These are phyloP conservation scores for Leptopilina drosophilae DNA, from an alignment of 2,888 invertebrate genomes.

Conservation along the genomic window DNA sequence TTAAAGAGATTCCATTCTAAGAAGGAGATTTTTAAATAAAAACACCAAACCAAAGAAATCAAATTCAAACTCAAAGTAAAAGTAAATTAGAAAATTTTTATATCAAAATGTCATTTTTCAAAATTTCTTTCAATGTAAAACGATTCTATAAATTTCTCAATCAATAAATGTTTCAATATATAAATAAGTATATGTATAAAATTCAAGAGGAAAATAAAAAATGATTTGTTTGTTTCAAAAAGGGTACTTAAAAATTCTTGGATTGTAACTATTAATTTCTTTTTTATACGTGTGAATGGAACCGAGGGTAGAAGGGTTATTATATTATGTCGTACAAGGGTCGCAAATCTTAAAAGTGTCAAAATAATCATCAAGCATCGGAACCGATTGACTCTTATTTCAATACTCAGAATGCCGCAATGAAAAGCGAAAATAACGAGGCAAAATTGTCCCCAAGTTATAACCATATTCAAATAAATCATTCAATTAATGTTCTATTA, in stretches of 20 bases:
- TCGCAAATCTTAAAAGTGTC: slow-evolving; percentile 41
- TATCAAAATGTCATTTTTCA: too few relatives aligned
- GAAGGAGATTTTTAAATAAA: slow-evolving; percentile 24
- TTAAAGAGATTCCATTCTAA: slow-evolving; percentile 9
- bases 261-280: background rate
- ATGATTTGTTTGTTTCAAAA: slow-evolving; percentile 4
- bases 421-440: slow-evolving; percentile 32
- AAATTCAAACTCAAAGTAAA: too few relatives aligned
- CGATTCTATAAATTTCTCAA: too few relatives aligned
- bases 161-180: too few relatives aligned
- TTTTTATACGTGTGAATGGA: slow-evolving; percentile 6
- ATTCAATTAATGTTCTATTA: slow-evolving; percentile 8
- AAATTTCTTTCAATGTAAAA: background rate
- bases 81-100: too few relatives aligned
- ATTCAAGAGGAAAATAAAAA: background rate
- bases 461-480: slow-evolving; percentile 30
- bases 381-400: slow-evolving; percentile 38
- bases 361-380: slow-evolving; percentile 36
- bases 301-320: background rate
- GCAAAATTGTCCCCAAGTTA: background rate
- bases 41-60: background rate
- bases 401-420: slow-evolving; percentile 21
- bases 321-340: slow-evolving; percentile 35
- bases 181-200: too few relatives aligned
- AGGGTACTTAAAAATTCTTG: background rate